Conservation (phyloP, 2,888 invertebrate species). For the Drosophila mayaguana region DNA sequence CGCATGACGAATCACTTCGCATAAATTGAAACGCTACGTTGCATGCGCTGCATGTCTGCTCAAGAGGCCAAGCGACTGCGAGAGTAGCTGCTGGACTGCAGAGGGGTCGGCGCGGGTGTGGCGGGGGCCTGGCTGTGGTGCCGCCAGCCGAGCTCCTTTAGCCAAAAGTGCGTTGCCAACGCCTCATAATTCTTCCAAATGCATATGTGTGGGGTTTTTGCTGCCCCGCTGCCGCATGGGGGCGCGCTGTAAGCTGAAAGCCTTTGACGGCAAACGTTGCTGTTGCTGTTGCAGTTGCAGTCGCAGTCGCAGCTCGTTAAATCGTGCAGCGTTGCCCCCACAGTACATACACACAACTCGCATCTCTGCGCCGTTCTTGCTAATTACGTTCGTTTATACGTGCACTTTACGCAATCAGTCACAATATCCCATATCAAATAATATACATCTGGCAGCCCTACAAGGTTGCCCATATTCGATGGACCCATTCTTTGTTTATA, state of each 20-base stretch:
- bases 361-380: conserved; percentile 70
- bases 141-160: conserved; percentile 59
- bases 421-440: neutral
- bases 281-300: conserved; percentile 26
- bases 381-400: conserved; percentile 66
- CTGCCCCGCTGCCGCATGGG: conserved; percentile 49
- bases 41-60: conserved; percentile 68
- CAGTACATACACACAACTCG: conserved; percentile 30
- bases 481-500: too few relatives aligned
- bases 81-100: neutral
- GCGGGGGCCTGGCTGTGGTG: conserved; percentile 17
- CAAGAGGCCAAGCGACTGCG: conserved; percentile 40
- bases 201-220: conserved; percentile 71
- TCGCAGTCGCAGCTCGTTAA: conserved; percentile 71
- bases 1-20: conserved; percentile 81
- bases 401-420: conserved; percentile 5
- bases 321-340: conserved; percentile 53
- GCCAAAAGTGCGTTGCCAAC: conserved; percentile 72
- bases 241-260: conserved; percentile 61
- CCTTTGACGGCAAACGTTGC: conserved; percentile 48
- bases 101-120: conserved; percentile 1
- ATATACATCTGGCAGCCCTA: too few relatives aligned
- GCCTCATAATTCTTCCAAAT: conserved; percentile 77
- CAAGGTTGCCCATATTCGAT: too few relatives aligned
- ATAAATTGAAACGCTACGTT: conserved; percentile 80